Percentiles rank a stretch among this genome's conserved stretches.
These are phyloP conservation scores for Phyllostomus discolor DNA, from an alignment of 2,113 vertebrate genomes.

Conservation along the genomic window DNA sequence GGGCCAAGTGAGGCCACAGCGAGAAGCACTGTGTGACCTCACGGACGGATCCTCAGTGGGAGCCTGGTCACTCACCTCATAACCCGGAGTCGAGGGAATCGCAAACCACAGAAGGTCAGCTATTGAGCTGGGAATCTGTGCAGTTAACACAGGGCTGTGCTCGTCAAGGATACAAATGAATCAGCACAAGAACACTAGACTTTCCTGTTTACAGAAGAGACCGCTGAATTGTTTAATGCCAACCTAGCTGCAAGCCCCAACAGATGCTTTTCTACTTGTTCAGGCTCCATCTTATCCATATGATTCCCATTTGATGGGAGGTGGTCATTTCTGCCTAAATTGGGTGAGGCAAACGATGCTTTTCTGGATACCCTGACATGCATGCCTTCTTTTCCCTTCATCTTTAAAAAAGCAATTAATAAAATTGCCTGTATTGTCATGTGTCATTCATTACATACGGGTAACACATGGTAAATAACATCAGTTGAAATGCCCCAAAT, in stretches of 20 bases:
- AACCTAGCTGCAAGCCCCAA: rapidly evolving
- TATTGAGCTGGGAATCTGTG: not conserved
- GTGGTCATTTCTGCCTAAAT: rapidly evolving
- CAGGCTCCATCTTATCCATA: rapidly evolving
- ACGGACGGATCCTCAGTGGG: rapidly evolving
- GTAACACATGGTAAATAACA: too few relatives aligned
- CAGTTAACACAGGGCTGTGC: not conserved
- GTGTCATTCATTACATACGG: not conserved
- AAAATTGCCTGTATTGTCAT: not conserved
- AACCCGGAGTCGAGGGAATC: not conserved
- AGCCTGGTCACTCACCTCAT: not conserved
- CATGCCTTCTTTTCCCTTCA: not conserved
- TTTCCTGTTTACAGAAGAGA: not conserved
- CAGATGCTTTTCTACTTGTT: not conserved
- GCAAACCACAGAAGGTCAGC: not conserved
- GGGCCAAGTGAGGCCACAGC: rapidly evolving
- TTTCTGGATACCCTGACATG: rapidly evolving
- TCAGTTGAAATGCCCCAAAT: not conserved
- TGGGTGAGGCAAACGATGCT: not conserved
- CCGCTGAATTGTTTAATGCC: not conserved
- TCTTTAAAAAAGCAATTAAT: not conserved
- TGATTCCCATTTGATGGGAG: rapidly evolving
- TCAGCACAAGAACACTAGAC: not conserved
- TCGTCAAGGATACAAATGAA: rapidly evolving
- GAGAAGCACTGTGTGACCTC: not conserved